Conservation (phyloP, 2,888 invertebrate genomes). For the Drosophila infuscata region DNA sequence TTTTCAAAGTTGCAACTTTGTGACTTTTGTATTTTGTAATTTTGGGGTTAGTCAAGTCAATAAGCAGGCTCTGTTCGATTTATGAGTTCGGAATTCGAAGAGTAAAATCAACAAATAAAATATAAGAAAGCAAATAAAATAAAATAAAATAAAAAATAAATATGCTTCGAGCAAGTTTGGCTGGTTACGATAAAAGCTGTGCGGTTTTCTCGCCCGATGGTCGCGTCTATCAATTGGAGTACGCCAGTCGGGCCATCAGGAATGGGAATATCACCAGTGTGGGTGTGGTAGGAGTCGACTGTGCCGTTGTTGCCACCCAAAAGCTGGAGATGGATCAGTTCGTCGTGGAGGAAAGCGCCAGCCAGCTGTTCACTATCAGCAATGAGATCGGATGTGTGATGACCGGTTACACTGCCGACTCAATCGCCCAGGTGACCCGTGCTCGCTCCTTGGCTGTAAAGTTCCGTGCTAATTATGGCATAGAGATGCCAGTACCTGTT, state of each 20-base stretch:
- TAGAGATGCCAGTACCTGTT: neutral
- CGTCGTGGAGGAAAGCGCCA: neutral
- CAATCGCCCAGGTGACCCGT: neutral
- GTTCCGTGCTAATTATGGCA: fast-evolving
- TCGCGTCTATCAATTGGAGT: neutral
- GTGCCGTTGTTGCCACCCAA: conserved; percentile 4
- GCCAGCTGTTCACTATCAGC: neutral
- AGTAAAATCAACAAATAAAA: neutral
- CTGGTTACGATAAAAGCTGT: neutral
- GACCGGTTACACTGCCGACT: neutral
- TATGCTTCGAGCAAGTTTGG: neutral
- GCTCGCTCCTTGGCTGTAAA: neutral
- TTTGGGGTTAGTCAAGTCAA: neutral
- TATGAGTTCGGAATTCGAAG: neutral
- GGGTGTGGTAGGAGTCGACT: neutral
- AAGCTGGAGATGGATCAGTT: neutral
- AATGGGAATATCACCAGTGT: neutral
- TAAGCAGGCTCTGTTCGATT: neutral
- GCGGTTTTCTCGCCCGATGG: neutral
- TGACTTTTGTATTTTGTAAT: neutral
- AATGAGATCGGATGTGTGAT: neutral
- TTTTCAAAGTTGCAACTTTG: neutral
- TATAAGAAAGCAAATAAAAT: neutral
- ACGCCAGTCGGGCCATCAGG: neutral
- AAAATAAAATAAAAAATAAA: neutral